Base-by-base conservation (phyloP, 1,140 invertebrate genomes). In the Heliconius himera region DNA sequence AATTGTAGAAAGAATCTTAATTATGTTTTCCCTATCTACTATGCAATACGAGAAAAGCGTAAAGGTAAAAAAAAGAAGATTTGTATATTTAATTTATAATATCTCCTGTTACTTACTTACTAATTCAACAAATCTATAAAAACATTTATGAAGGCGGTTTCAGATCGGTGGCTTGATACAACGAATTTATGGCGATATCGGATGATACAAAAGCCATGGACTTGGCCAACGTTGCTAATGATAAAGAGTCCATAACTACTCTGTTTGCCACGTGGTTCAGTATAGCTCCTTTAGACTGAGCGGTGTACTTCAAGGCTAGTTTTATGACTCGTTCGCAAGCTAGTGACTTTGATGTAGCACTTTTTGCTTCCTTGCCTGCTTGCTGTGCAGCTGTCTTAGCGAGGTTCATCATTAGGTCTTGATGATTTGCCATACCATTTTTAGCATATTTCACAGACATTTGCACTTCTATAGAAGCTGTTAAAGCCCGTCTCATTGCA, bases 371-470 rank as follows among this genome's bases (percentile, higher is more conserved):
- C 83, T 93, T 94, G 0, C 93, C 92, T 56, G 91, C 93, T 84
- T 93, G 91, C 72, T 94, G 92, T 36, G 93, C 93, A 29, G 93
- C 93, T 2, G 93, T 93, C 76, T 91, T 93, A 3, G 92, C 92
- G 78, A 94, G 86, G 87, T 92, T 94, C 92, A 93, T 94, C 92
- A 94, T 94, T 54, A 94, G 79, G 77, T 93, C 93, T 84, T 93
- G 90, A 81, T 94, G 93, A 84, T 93, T 93, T 1, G 91, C 88
- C 92, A 93, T 93, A 29, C 93, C 91, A 77, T 90, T 94, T 76
- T 92, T 94, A 11, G 92, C 92, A 78, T 89, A 91, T 56, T 82
- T 89, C 1, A 94, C 92, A 18, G 93, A 94, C 92, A 94, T 94
- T 75, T 93, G 85, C 2, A 94, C 93, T 83, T 94, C 93, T 73